Base-by-base conservation (phyloP, 2,113 vertebrate species). In the Scalopus aquaticus region DNA sequence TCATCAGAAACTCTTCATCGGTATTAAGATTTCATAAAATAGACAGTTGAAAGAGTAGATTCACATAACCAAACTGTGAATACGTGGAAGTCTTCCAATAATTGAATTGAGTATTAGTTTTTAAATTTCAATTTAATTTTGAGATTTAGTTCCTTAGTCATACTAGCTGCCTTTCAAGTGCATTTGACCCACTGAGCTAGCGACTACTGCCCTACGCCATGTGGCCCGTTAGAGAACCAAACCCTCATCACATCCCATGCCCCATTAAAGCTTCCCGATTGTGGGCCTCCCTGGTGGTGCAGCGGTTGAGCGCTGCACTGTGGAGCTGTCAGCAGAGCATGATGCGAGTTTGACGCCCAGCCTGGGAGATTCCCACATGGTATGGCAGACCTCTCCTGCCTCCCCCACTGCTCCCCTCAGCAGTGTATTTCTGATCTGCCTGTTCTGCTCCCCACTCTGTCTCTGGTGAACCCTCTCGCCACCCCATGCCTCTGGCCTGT, bases 1-100 rank as follows among this genome's bases (percentile, higher is more conserved):
- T 90, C 72, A 92, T 78, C 32, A 85, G 64, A 77, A 92, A 69
- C 2, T 77, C 28, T 86, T 90, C 30, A 60, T 42, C 30, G 56
- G 15, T 69, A 62, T 65, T 67, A 94, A 76, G 58, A 44, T 65
- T 94, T 91, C 67, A 76, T 83, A 87, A 94, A 96, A 72, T 42
- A 78, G 37, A 83, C n/a, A 60, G 9, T 24, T 64, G 11, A 79
- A 70, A 76, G 89, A 95, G 56, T 70, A 56, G 51, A 76, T 28
- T 91, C 58, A 65, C 7, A 67, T 28, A 70, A 9, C 10, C 15
- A 74, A 51, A 15, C 46, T 85, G 32, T 83, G 32, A 91, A 60
- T 65, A 73, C n/a, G 88, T 81, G 62, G 28, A 86, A 69, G 24
- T 85, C 95, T 97, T 51, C 85, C 60, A 92, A 44, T 32, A 79